Percentiles rank a stretch among this genome's conserved stretches.
Evolutionary conservation across 2,113 vertebrate species (phyloP).

Genomic region (Catagonus wagneri): DNA sequence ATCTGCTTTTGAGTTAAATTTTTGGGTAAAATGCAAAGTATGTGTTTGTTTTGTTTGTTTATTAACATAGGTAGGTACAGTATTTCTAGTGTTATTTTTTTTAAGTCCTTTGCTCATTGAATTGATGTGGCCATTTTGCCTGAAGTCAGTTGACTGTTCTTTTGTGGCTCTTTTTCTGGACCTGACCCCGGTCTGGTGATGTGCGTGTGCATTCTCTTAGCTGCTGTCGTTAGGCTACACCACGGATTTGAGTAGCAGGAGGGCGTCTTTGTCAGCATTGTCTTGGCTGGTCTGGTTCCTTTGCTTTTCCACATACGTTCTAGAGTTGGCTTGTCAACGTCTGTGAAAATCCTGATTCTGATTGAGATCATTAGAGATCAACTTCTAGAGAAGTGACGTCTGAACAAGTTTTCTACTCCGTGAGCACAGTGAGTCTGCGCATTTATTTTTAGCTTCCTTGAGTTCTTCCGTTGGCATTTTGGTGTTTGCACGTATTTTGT

Average conservation of each 20-base stretch:
- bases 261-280: neutral
- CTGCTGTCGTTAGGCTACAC: fast-evolving
- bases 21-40: neutral
- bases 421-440: fast-evolving
- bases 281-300: neutral
- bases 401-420: fast-evolving
- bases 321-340: neutral
- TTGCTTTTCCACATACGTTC: neutral
- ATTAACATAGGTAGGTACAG: neutral
- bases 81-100: neutral
- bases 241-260: neutral
- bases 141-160: fast-evolving
- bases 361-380: neutral
- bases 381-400: neutral
- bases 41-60: neutral
- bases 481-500: neutral
- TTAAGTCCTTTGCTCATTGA: neutral
- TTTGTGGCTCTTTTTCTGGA: neutral
- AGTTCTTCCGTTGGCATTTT: neutral
- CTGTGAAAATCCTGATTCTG: neutral
- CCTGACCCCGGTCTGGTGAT: neutral
- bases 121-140: neutral
- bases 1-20: neutral
- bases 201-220: fast-evolving
- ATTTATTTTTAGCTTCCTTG: neutral